Evolutionary conservation across 1,140 invertebrate genomes (phyloP), one percentile per base, ranked within the genome.

Genomic region (Fopius arisanus): DNA sequence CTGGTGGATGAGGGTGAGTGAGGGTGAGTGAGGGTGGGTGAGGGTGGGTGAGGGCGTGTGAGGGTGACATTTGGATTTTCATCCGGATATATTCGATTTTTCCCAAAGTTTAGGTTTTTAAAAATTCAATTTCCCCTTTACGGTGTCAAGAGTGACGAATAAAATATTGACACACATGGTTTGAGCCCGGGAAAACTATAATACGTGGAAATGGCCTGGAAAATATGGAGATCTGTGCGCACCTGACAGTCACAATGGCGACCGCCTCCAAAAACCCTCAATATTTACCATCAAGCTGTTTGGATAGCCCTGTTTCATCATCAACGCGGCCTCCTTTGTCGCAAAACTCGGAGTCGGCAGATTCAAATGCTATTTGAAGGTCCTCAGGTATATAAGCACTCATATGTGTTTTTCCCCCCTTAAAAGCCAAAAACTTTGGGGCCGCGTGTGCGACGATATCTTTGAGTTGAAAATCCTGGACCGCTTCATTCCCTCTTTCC

Each of bases 361-460:
- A 59, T 59, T 26, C 54, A 59, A 59, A 59, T 59, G 23, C 23
- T 59, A 59, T 59, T 59, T 59, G 54, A 59, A 59, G 54, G 54
- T 28, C 54, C 23, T 10, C 54, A 59, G 54, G 54, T 59, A 59
- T 59, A 59, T 59, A 59, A 21, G 14, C 54, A 59, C 54, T 59
- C 26, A 23, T 59, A 59, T 59, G 23, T 59, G 23, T 26, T 26
- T 26, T 26, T 26, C 19, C 19, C 54, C 54, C 14, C 54, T 26
- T 59, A 19, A 59, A 59, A 59, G 54, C 54, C 54, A 28, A 59
- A 59, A 59, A 59, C 21, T 59, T 59, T 59, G 5, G 54, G 54
- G 54, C 21, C 54, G 54, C 54, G 54, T 59, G 54, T 59, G 54
- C 54, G 54, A 59, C 54, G 54, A 59, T 26, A 59, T 59, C 54